Percentiles rank a stretch among this genome's conserved stretches.
Conservation (phyloP, 2,888 invertebrate species). For the Leptinotarsa tumamoca region DNA sequence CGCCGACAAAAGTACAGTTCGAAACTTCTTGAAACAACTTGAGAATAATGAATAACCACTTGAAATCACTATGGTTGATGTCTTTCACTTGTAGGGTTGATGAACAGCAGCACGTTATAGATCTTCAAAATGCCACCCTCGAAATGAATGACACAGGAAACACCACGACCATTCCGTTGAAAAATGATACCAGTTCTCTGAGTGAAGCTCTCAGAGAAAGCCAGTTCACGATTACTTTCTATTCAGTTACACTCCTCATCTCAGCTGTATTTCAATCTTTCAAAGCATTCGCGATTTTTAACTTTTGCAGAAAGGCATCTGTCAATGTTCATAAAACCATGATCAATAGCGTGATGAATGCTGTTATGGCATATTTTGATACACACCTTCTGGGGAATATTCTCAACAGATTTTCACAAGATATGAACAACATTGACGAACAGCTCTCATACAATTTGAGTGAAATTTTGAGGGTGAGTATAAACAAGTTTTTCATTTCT, state of each 20-base stretch:
- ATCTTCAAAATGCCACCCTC: slow-evolving; percentile 25
- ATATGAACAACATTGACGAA: slow-evolving; percentile 78
- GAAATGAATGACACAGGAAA: slow-evolving; percentile 26
- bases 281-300: slow-evolving; percentile 45
- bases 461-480: slow-evolving; percentile 50
- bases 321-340: slow-evolving; percentile 74
- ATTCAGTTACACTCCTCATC: slow-evolving; percentile 44
- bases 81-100: slow-evolving; percentile 47
- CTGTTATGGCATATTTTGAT: slow-evolving; percentile 65
- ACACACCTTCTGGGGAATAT: slow-evolving; percentile 62
- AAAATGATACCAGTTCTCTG: neutral
- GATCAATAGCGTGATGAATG: slow-evolving; percentile 67
- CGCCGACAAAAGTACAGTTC: no score
- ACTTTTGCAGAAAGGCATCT: slow-evolving; percentile 50
- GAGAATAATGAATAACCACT: neutral
- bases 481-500: neutral
- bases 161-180: slow-evolving; percentile 14
- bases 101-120: slow-evolving; percentile 42
- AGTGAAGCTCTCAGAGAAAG: slow-evolving; percentile 26
- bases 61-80: neutral
- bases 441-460: slow-evolving; percentile 48
- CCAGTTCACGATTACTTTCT: slow-evolving; percentile 41
- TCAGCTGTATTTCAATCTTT: slow-evolving; percentile 45
- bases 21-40: no score
- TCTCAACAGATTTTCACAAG: slow-evolving; percentile 74